Percentiles rank a stretch among this genome's conserved stretches.
phyloP scores from a whole-genome alignment of 2,113 vertebrate genomes.

The Alaudala cheleensis region DNA sequence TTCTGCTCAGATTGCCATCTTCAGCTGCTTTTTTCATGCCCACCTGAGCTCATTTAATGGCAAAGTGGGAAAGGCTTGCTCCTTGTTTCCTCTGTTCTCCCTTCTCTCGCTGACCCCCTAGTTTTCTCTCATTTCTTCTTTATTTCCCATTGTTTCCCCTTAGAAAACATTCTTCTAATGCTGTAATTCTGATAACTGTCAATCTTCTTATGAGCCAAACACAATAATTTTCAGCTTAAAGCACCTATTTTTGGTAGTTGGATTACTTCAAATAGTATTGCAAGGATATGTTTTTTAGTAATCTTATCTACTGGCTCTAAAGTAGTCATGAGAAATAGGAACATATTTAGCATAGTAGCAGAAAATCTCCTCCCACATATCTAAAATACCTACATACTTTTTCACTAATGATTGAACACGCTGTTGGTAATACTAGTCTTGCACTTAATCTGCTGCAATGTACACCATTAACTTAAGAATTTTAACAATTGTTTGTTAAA shows the following conservation, averaged over 20 bases:
- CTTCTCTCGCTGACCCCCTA: neutral
- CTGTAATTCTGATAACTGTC: neutral
- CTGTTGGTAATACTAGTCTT: neutral
- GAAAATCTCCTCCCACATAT: neutral
- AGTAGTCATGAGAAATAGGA: neutral
- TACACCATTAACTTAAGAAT: neutral
- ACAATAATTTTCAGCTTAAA: neutral
- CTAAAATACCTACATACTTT: neutral
- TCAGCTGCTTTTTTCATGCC: neutral
- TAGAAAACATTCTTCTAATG: neutral
- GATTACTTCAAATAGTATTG: neutral
- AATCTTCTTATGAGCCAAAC: neutral
- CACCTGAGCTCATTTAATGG: neutral
- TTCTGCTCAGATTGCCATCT: neutral
- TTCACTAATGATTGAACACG: neutral
- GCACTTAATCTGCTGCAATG: neutral
- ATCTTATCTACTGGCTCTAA: neutral
- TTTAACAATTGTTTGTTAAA: neutral
- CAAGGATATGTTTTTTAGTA: neutral
- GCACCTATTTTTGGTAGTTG: neutral
- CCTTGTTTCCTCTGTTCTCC: neutral
- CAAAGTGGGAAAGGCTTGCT: neutral
- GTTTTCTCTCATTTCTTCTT: neutral
- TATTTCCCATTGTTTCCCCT: neutral
- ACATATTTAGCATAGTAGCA: neutral